Base-by-base conservation (phyloP, 2,888 invertebrate species). In the Endomychus coccineus region DNA sequence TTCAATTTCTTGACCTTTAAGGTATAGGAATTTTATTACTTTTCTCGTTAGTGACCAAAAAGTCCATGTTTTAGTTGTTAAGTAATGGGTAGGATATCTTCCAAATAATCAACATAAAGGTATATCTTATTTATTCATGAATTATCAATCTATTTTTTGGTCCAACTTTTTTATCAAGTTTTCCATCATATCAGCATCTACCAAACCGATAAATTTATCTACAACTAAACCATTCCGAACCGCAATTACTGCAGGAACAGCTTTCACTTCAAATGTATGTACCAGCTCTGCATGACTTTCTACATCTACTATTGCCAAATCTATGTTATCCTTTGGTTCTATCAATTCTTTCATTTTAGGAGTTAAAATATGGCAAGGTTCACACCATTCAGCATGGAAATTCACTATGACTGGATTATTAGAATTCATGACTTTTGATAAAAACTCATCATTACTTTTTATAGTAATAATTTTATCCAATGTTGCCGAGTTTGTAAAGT, bases 351-450 rank as follows among this genome's bases (percentile, higher is more conserved):
- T 77, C 61, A 89, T 74, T 64, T 85, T 84, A 2, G 88, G 88
- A 1, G 88, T 88, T 9, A 89, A 70, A 53, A 87, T 83, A 65
- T 86, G 86, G 63, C 89, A 89, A 0, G 89, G 88, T 63, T 87
- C 87, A 57, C 89, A 89, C 89, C 89, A 89, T 49, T 89, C 87
- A 0, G 89, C 89, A 56, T 89, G 89, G 59, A 89, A 89, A 61
- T 88, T 89, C 1, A 89, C 87, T 61, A 89, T 85, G n/a, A 89
- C 88, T 16, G 88, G 84, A 53, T 80, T 80, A 21, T 78, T 75
- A 50, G 83, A 86, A 61, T 87, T 84, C 77, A 89, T 83, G 32
- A 88, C 86, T 72, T 84, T 86, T 49, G 75, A 74, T 44, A 84
- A 73, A 62, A 86, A 86, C 49, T 85, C 85, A 41, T 78, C 80